These are phyloP conservation scores for Psococerastis gibbosa DNA, from an alignment of 2,888 invertebrate genomes.

Conservation along the genomic window DNA sequence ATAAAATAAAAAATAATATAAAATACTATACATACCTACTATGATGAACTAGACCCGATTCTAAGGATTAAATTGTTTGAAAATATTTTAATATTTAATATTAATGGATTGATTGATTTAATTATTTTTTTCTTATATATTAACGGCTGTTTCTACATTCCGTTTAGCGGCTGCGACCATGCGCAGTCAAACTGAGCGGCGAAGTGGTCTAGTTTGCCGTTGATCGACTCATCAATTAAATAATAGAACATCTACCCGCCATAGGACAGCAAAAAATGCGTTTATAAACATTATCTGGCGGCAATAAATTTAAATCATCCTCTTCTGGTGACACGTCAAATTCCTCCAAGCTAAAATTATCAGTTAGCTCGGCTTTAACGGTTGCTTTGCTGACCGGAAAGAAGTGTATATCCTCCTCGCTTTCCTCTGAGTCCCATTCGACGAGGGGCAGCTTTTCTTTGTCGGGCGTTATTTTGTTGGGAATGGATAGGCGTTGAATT, in stretches of 20 bases:
- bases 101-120: too few relatives aligned
- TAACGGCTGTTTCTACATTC: too few relatives aligned
- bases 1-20: too few relatives aligned
- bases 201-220: too few relatives aligned
- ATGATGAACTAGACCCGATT: too few relatives aligned
- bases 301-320: slow-evolving; percentile 30
- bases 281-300: slow-evolving; percentile 27
- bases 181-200: too few relatives aligned
- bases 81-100: too few relatives aligned
- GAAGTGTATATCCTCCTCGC: slow-evolving; percentile 16
- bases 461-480: slow-evolving; percentile 26
- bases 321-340: slow-evolving; percentile 30
- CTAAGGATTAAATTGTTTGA: too few relatives aligned
- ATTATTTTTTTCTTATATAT: too few relatives aligned
- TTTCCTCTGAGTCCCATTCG: slow-evolving; percentile 35
- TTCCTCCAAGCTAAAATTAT: slow-evolving; percentile 30
- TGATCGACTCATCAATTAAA: too few relatives aligned
- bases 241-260: not conserved
- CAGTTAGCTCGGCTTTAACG: slow-evolving; percentile 25
- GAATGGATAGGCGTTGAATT: slow-evolving; percentile 23
- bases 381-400: slow-evolving; percentile 12
- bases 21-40: too few relatives aligned
- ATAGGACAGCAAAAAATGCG: slow-evolving; percentile 26
- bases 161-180: too few relatives aligned
- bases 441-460: slow-evolving; percentile 35